These are phyloP conservation scores for Symphodus melops DNA, from an alignment of 2,113 vertebrate species.

Conservation along the genomic window DNA sequence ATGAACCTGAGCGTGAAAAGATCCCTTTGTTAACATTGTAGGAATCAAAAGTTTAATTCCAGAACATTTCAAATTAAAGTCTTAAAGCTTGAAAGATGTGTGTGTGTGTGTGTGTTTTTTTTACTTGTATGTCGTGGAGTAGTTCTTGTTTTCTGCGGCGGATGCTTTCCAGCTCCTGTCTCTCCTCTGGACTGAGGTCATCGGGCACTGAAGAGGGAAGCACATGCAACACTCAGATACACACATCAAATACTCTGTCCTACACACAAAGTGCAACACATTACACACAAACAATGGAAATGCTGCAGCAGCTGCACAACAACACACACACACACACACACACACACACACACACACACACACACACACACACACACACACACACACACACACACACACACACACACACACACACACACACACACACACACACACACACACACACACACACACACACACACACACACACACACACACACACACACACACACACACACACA, in stretches of 20 bases:
- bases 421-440: not conserved
- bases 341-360: not conserved
- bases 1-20: too few relatives aligned
- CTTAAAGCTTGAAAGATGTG: not conserved
- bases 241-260: constrained; percentile 27
- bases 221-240: constrained; percentile 16
- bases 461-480: not conserved
- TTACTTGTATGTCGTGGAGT: constrained; percentile 96
- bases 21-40: too few relatives aligned
- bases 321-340: not conserved
- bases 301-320: constrained; percentile 16
- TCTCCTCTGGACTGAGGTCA: constrained; percentile 95
- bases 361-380: not conserved
- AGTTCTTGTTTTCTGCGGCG: constrained; percentile 95
- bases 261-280: constrained; percentile 5
- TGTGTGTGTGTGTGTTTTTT: not conserved
- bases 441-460: not conserved
- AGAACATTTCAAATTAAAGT: not conserved
- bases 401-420: not conserved
- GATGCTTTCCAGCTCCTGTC: constrained; percentile 95
- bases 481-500: not conserved
- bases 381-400: not conserved
- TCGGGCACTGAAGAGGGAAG: constrained; percentile 86
- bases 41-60: not conserved
- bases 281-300: constrained; percentile 10